These are phyloP conservation scores for Branchellion lobata DNA, from an alignment of 2,888 invertebrate species.

Conservation along the genomic window DNA sequence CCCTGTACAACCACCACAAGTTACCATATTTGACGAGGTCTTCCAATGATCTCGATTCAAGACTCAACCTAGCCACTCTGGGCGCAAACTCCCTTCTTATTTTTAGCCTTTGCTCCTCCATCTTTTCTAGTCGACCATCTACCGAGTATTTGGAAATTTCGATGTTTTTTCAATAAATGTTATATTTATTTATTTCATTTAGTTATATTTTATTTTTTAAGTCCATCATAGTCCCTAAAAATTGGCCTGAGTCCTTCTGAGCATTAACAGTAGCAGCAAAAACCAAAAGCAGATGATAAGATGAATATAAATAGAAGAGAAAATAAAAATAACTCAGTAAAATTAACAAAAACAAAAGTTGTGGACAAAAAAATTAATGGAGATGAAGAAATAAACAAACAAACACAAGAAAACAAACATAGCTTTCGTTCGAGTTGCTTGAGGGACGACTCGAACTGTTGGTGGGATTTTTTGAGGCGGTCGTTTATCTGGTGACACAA, in stretches of 20 bases:
- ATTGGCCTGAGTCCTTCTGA: too few relatives aligned
- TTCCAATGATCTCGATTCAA: conserved; percentile 80
- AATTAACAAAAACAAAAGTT: too few relatives aligned
- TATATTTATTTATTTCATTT: too few relatives aligned
- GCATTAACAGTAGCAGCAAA: neutral
- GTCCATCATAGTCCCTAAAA: too few relatives aligned
- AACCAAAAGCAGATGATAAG: too few relatives aligned
- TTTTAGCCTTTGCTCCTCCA: conserved; percentile 73
- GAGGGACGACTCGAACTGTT: conserved; percentile 74
- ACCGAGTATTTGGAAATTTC: too few relatives aligned
- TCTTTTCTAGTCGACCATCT: conserved; percentile 72
- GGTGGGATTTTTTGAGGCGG: conserved; percentile 75
- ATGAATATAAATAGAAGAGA: too few relatives aligned
- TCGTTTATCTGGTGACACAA: conserved; percentile 77
- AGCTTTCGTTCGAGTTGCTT: conserved; percentile 67
- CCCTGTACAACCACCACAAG: conserved; percentile 37
- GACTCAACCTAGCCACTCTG: conserved; percentile 75
- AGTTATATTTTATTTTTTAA: too few relatives aligned
- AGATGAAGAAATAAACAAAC: neutral
- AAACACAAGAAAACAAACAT: neutral
- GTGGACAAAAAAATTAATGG: too few relatives aligned
- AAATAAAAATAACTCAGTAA: too few relatives aligned
- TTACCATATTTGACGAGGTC: conserved; percentile 74
- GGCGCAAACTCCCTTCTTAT: conserved; percentile 74
- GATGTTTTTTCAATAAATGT: too few relatives aligned